Conservation (phyloP, 2,113 vertebrate genomes). For the Pleuronectes platessa region DNA sequence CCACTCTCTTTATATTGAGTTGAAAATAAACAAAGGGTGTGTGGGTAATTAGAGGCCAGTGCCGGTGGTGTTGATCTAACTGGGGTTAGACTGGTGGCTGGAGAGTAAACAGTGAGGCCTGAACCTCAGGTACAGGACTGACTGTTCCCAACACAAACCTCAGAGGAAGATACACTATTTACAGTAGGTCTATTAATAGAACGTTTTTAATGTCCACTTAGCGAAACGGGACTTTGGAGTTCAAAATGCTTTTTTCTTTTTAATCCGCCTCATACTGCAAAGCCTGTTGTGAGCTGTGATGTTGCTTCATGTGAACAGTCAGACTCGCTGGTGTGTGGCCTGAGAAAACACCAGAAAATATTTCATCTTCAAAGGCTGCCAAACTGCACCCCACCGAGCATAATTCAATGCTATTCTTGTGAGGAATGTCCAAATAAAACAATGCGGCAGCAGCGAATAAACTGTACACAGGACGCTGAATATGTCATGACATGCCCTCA, state of each 20-base stretch:
- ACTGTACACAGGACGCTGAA: constrained; percentile 68
- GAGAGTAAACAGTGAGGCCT: constrained; percentile 37
- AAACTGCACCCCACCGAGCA: constrained; percentile 62
- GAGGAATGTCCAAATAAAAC: constrained; percentile 82
- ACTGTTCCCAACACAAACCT: background rate
- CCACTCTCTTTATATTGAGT: constrained; percentile 33
- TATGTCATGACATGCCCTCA: constrained; percentile 63
- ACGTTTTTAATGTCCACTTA: background rate
- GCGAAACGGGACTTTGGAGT: background rate
- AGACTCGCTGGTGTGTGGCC: constrained; percentile 33
- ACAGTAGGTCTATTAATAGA: background rate
- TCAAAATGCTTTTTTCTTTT: too few species aligned
- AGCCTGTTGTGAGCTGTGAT: constrained; percentile 4
- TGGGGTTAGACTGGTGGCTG: constrained; percentile 22
- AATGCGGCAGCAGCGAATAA: constrained; percentile 69
- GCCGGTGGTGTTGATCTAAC: constrained; percentile 42
- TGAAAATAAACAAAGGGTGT: constrained; percentile 45
- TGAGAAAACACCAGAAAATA: constrained; percentile 73
- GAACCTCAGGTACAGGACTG: constrained; percentile 1
- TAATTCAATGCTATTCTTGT: constrained; percentile 74
- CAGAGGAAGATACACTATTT: background rate
- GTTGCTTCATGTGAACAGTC: constrained; percentile 28
- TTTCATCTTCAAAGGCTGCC: constrained; percentile 73
- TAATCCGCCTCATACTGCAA: background rate
- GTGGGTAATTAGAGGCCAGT: constrained; percentile 33